Percentiles rank a stretch among this genome's conserved stretches.
phyloP scores from a whole-genome alignment of 2,797 vertebrate species.

The Molossus molossus region DNA sequence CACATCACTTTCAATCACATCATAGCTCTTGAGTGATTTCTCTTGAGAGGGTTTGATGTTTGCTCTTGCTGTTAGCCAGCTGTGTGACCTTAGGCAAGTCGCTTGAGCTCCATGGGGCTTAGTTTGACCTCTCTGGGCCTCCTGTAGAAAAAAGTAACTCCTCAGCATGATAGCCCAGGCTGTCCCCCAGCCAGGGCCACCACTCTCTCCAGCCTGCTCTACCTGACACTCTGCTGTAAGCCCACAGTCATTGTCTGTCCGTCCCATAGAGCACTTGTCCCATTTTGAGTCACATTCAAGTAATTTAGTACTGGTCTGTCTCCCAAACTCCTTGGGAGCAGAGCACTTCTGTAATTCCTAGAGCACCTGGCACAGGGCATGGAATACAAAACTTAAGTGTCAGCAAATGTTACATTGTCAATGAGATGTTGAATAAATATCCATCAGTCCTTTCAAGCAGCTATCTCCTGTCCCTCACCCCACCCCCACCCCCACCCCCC shows the following conservation, averaged over 20 bases:
- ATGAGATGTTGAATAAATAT: background rate
- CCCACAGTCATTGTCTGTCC: background rate
- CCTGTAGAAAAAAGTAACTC: background rate
- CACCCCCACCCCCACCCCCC: no score
- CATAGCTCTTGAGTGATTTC: background rate
- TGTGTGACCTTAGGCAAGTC: conserved; percentile 66
- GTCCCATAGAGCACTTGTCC: background rate
- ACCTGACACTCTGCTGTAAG: background rate
- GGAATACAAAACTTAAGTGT: background rate
- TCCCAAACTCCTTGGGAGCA: background rate
- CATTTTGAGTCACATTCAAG: background rate
- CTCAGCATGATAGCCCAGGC: background rate
- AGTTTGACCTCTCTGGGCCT: background rate
- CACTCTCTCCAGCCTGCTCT: background rate
- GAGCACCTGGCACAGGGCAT: background rate
- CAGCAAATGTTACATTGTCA: background rate
- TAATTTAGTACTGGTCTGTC: background rate
- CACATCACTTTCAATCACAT: background rate
- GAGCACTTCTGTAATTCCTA: background rate
- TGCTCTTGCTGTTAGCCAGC: conserved; percentile 51
- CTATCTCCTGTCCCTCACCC: background rate
- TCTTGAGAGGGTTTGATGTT: background rate
- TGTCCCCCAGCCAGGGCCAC: background rate
- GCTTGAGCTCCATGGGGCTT: background rate
- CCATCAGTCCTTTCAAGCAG: conserved; percentile 17